Conservation (phyloP, 1,140 invertebrate species). For the Dreissena polymorpha region DNA sequence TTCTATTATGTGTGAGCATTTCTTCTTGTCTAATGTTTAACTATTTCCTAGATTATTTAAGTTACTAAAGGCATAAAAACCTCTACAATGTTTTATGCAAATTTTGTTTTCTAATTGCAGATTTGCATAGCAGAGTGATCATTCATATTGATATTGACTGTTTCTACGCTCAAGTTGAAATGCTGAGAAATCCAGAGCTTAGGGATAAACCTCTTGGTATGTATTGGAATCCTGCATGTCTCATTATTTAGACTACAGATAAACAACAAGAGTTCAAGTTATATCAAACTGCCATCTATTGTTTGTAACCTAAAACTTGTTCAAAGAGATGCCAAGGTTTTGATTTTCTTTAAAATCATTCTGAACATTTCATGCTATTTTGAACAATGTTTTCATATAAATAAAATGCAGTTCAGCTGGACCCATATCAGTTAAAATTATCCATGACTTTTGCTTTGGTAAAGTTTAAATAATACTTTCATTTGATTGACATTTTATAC, state of each 20-base stretch:
- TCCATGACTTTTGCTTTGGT: no score
- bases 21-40: no score
- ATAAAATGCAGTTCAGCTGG: no score
- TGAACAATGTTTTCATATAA: no score
- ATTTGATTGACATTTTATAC: no score
- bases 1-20: no score
- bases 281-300: neutral
- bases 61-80: no score
- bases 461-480: no score
- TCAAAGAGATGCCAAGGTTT: neutral
- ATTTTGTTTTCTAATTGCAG: conserved; percentile 1
- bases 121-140: conserved; percentile 61
- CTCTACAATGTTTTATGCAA: no score
- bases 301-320: neutral
- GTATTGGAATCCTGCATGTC: neutral
- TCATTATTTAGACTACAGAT: neutral
- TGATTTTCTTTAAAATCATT: neutral
- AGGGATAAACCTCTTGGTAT: conserved; percentile 70
- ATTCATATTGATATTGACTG: conserved; percentile 75
- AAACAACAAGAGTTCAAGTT: neutral
- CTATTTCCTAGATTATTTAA: no score
- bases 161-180: conserved; percentile 76
- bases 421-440: no score
- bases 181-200: conserved; percentile 71
- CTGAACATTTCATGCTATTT: no score